These are phyloP conservation scores for Callipepla squamata DNA, from an alignment of 2,113 vertebrate genomes.

Conservation along the genomic window DNA sequence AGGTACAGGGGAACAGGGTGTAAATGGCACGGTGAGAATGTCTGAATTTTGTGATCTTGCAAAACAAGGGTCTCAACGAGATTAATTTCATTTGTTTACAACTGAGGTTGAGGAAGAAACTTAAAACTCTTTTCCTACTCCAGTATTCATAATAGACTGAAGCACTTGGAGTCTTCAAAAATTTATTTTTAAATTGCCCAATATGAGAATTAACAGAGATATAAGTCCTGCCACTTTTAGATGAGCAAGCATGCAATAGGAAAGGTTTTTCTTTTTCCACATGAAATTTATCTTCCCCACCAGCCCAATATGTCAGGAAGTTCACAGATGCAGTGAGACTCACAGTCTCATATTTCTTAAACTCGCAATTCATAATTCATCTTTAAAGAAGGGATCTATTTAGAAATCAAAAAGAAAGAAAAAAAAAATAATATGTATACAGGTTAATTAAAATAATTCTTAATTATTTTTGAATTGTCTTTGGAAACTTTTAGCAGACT, in stretches of 20 bases:
- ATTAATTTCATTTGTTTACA: not conserved
- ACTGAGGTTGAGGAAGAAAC: not conserved
- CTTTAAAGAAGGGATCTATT: not conserved
- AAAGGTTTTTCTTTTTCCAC: not conserved
- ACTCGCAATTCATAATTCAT: not conserved
- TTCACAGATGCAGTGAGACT: not conserved
- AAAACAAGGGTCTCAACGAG: not conserved
- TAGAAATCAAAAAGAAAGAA: not conserved
- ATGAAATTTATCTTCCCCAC: not conserved
- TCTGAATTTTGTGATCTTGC: not conserved
- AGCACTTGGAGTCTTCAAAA: not conserved
- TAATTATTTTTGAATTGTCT: not conserved
- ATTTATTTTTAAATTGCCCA: not conserved
- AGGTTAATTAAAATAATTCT: not conserved
- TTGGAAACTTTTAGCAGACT: not conserved
- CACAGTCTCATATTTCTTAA: not conserved
- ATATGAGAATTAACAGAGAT: not conserved
- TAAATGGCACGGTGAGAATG: not conserved
- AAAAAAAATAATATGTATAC: rapidly evolving
- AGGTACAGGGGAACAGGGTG: not conserved
- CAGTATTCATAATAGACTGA: not conserved
- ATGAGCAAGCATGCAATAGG: not conserved
- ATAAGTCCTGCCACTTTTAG: not conserved
- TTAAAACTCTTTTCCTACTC: not conserved
- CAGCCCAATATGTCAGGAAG: not conserved